Evolutionary conservation across 2,888 invertebrate genomes (phyloP).

Genomic region (Cryptus armator): DNA sequence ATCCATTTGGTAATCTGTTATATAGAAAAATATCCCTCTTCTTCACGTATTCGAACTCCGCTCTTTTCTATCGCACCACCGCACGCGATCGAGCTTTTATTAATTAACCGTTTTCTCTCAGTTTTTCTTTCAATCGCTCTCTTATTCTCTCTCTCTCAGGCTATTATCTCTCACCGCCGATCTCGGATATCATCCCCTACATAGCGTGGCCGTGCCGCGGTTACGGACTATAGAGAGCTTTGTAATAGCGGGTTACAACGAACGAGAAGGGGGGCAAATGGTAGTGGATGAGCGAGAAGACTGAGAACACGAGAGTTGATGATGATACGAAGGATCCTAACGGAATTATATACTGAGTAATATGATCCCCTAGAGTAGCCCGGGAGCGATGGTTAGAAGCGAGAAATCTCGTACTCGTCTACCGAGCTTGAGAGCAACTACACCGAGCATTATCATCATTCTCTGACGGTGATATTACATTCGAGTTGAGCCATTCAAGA

Average conservation of each 20-base stretch:
- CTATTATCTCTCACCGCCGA: constrained; percentile 47
- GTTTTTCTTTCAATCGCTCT: constrained; percentile 49
- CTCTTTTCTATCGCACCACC: background rate
- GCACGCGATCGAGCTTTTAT: constrained; percentile 62
- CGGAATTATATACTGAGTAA: constrained; percentile 56
- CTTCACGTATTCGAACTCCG: background rate
- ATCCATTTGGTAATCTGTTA: constrained; percentile 54
- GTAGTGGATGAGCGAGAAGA: constrained; percentile 16
- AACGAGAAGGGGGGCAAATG: constrained; percentile 8
- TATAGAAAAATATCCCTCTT: constrained; percentile 17
- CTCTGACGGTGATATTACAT: constrained; percentile 9
- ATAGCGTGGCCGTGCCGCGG: background rate
- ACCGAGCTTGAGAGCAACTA: constrained; percentile 12
- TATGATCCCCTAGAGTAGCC: constrained; percentile 18
- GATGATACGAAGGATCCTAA: constrained; percentile 49
- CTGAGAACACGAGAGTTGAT: constrained; percentile 26
- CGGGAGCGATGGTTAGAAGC: constrained; percentile 15
- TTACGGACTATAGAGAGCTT: constrained; percentile 1
- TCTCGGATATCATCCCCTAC: constrained; percentile 44
- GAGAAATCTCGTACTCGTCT: constrained; percentile 28
- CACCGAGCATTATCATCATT: background rate
- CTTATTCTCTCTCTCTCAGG: constrained; percentile 37
- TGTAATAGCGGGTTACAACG: constrained; percentile 29
- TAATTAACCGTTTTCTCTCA: constrained; percentile 51
- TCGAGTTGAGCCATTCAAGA: background rate